These are phyloP conservation scores for Microchirus variegatus DNA, from an alignment of 2,797 vertebrate genomes.

Conservation along the genomic window DNA sequence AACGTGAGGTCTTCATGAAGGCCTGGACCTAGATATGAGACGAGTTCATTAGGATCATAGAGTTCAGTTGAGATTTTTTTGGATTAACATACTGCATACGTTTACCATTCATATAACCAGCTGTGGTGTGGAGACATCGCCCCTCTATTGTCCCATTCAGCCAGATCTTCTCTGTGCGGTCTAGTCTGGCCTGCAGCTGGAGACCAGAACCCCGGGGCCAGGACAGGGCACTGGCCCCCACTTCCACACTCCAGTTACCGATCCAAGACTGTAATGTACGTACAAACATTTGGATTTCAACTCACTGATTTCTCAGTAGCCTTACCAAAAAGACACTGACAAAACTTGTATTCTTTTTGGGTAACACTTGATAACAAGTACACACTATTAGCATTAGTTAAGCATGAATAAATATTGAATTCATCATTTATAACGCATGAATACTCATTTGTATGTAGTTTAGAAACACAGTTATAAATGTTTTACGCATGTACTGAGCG, in stretches of 20 bases:
- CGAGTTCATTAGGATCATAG: not conserved
- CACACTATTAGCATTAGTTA: too few relatives aligned
- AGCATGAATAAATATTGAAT: too few relatives aligned
- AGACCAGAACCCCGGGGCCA: conserved; percentile 67
- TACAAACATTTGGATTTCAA: conserved; percentile 8
- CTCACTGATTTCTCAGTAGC: too few relatives aligned
- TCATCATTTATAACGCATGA: too few relatives aligned
- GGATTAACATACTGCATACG: not conserved
- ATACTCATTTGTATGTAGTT: too few relatives aligned
- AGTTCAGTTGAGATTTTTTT: not conserved
- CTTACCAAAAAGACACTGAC: too few relatives aligned
- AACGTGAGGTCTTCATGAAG: conserved; percentile 77
- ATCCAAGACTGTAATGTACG: conserved; percentile 75
- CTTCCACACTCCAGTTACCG: conserved; percentile 80
- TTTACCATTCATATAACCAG: conserved; percentile 79
- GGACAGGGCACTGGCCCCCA: conserved; percentile 72
- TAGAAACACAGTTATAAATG: too few relatives aligned
- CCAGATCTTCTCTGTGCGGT: conserved; percentile 78
- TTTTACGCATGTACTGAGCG: too few relatives aligned
- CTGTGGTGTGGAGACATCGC: conserved; percentile 76
- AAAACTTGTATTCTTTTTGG: too few relatives aligned
- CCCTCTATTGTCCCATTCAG: conserved; percentile 72
- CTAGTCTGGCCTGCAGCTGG: conserved; percentile 77
- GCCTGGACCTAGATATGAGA: conserved; percentile 46
- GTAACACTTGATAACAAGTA: too few relatives aligned